Conservation (phyloP, 2,113 vertebrate species). For the Panthera leo region DNA sequence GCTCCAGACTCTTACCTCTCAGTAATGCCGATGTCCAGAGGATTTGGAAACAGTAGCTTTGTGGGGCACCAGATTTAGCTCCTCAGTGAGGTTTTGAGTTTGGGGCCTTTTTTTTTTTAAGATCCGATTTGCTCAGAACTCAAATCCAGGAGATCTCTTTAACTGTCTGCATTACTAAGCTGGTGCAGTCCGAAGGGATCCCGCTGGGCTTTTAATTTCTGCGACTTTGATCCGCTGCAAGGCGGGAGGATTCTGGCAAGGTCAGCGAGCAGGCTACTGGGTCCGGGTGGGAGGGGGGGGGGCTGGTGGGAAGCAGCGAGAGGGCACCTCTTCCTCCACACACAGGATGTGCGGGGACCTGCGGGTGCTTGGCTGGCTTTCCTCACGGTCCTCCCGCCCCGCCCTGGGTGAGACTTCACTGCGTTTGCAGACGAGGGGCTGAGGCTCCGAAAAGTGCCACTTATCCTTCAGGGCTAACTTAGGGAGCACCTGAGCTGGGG, state of each 20-base stretch:
- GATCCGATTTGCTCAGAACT: background rate
- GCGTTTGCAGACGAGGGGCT: background rate
- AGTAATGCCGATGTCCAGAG: background rate
- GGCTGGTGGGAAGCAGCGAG: background rate
- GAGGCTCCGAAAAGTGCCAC: background rate
- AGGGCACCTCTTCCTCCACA: rapidly evolving
- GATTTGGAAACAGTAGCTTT: background rate
- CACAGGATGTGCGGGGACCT: rapidly evolving
- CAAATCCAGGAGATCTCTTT: conserved; percentile 34
- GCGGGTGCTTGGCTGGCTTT: rapidly evolving
- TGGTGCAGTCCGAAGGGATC: background rate
- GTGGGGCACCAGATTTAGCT: background rate
- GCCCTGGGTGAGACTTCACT: background rate
- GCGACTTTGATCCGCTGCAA: background rate
- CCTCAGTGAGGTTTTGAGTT: background rate
- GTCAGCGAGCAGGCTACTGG: background rate
- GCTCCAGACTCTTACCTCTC: background rate
- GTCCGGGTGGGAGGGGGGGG: background rate
- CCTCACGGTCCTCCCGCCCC: background rate
- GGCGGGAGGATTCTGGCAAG: background rate
- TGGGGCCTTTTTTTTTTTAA: background rate
- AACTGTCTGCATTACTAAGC: background rate
- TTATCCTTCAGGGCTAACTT: background rate
- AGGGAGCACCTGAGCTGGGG: background rate
- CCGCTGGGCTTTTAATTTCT: conserved; percentile 46